phyloP scores from a whole-genome alignment of 2,888 invertebrate species.

The Drosophila acutilabella region DNA sequence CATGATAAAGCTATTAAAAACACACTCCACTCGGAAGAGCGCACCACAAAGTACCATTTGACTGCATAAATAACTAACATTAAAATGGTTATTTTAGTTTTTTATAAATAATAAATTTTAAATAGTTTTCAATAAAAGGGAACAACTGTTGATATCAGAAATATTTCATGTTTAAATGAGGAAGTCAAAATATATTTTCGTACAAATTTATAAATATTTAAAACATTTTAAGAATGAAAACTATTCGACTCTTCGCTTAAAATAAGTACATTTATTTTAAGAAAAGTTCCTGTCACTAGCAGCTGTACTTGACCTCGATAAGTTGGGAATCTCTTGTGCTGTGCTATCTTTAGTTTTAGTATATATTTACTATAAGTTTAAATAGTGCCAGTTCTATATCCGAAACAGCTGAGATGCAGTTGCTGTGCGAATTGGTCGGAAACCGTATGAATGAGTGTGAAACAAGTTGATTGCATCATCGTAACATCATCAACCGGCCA shows the following conservation, averaged over 20 bases:
- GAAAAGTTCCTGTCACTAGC: background rate
- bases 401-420: background rate
- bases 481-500: conserved; percentile 3
- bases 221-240: background rate
- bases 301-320: conserved; percentile 4
- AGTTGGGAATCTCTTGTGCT: background rate
- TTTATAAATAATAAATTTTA: background rate
- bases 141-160: conserved; percentile 7
- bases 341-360: background rate
- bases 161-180: background rate
- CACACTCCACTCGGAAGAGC: background rate
- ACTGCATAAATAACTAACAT: conserved; percentile 9
- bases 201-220: background rate
- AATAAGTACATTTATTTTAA: conserved; percentile 14
- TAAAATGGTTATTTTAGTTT: background rate
- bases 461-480: conserved; percentile 52
- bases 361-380: background rate
- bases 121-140: background rate
- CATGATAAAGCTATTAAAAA: conserved; percentile 27
- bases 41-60: conserved; percentile 11
- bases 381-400: background rate
- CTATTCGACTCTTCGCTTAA: background rate
- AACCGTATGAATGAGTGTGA: conserved; percentile 9
- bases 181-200: background rate
- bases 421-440: background rate